phyloP scores from a whole-genome alignment of 2,888 invertebrate species.

The Oxystoma pomonae region DNA sequence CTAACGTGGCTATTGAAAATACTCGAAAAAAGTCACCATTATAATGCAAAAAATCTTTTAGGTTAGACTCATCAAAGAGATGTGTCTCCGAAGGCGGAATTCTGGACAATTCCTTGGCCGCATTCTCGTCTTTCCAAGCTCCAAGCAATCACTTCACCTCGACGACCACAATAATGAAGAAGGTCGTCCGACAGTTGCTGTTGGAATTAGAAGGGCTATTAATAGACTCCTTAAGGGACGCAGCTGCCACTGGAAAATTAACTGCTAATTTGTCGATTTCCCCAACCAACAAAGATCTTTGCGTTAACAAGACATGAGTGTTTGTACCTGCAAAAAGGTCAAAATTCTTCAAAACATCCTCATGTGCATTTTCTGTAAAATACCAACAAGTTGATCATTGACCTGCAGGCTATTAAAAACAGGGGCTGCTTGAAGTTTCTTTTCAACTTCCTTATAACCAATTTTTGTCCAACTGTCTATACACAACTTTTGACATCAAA shows the following conservation, averaged over 20 bases:
- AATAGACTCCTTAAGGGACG: neutral
- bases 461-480: slow-evolving; percentile 1
- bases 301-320: too few relatives aligned
- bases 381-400: too few relatives aligned
- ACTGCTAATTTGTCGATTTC: too few relatives aligned
- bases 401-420: too few relatives aligned
- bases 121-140: too few relatives aligned
- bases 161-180: slow-evolving; percentile 5
- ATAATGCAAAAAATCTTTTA: neutral
- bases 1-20: too few relatives aligned
- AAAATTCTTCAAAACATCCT: too few relatives aligned
- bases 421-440: too few relatives aligned
- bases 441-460: slow-evolving; percentile 6
- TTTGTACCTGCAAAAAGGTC: too few relatives aligned
- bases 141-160: slow-evolving; percentile 1
- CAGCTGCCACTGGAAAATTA: slow-evolving; percentile 1
- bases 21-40: slow-evolving; percentile 1
- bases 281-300: too few relatives aligned
- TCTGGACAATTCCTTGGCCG: slow-evolving; percentile 1
- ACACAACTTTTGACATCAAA: neutral
- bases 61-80: slow-evolving; percentile 4
- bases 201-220: neutral
- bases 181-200: slow-evolving; percentile 5
- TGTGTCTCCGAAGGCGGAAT: slow-evolving; percentile 4
- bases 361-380: too few relatives aligned